Conservation (phyloP, 2,797 vertebrate species). For the Telmatherina bonti region DNA sequence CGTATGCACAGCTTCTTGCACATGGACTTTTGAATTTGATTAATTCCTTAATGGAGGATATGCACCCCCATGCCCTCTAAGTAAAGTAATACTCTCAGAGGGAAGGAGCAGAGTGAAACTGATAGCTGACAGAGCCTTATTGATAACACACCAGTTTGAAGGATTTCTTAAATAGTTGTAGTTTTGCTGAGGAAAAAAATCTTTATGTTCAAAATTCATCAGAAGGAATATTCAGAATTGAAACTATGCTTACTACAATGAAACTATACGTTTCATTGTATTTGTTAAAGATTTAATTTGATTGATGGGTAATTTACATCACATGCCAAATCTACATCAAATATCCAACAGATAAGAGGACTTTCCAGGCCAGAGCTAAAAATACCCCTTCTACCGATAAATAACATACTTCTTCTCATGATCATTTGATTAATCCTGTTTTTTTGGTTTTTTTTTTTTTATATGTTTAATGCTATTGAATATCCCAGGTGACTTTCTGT, state of each 20-base stretch:
- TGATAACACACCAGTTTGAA: neutral
- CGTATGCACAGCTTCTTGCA: no score
- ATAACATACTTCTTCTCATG: neutral
- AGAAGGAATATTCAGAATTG: neutral
- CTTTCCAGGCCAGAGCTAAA: neutral
- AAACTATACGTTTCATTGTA: neutral
- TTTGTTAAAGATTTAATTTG: neutral
- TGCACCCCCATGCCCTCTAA: neutral
- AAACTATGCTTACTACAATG: neutral
- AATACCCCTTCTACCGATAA: neutral
- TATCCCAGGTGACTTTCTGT: no score
- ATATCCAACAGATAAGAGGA: neutral
- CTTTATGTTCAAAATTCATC: neutral
- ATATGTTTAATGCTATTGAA: neutral
- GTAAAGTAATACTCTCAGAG: conserved; percentile 8
- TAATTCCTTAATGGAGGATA: neutral
- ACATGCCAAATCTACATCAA: neutral
- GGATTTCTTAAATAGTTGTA: neutral
- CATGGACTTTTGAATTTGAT: neutral
- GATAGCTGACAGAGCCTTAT: neutral
- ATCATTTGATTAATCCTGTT: neutral
- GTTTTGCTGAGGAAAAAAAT: neutral
- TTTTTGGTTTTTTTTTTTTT: no score
- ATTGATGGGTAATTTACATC: neutral
- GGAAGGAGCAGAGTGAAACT: conserved; percentile 12